Conservation (phyloP, 2,888 invertebrate genomes). For the Choristoneura rosaceana region DNA sequence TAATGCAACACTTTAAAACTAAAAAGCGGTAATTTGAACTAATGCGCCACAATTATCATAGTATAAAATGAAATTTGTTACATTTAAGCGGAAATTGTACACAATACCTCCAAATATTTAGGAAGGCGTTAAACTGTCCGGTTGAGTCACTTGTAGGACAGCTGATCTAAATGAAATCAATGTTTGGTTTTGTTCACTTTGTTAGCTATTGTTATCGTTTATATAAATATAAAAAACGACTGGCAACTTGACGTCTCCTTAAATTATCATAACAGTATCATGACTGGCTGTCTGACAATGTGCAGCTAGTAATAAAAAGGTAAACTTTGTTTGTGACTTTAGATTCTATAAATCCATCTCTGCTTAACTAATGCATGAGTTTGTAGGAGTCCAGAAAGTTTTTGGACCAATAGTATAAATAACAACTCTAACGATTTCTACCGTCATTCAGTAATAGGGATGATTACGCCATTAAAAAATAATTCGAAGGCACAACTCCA, state of each 20-base stretch:
- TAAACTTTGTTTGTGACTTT: too few relatives aligned
- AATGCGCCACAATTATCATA: neutral
- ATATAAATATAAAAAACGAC: neutral
- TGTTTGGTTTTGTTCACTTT: neutral
- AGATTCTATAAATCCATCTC: too few relatives aligned
- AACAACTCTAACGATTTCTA: too few relatives aligned
- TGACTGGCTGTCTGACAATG: too few relatives aligned
- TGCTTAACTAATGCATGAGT: too few relatives aligned
- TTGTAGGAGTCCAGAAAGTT: too few relatives aligned
- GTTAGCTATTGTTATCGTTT: neutral
- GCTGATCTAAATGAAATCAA: neutral
- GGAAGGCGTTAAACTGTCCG: neutral
- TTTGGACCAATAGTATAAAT: too few relatives aligned
- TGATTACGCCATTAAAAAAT: too few relatives aligned
- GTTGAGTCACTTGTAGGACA: neutral
- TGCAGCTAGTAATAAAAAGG: too few relatives aligned
- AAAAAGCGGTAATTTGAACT: neutral
- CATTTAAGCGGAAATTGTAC: neutral
- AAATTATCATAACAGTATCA: neutral
- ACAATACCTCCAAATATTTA: constrained; percentile 7
- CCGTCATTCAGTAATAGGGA: too few relatives aligned
- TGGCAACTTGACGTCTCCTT: neutral
- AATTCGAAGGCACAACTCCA: too few relatives aligned
- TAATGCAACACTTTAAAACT: neutral
- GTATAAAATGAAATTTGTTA: neutral